A percentile compares a stretch with the other conserved stretches of the same genome.
phyloP scores from a whole-genome alignment of 1,140 invertebrate species.

The Mya arenaria region DNA sequence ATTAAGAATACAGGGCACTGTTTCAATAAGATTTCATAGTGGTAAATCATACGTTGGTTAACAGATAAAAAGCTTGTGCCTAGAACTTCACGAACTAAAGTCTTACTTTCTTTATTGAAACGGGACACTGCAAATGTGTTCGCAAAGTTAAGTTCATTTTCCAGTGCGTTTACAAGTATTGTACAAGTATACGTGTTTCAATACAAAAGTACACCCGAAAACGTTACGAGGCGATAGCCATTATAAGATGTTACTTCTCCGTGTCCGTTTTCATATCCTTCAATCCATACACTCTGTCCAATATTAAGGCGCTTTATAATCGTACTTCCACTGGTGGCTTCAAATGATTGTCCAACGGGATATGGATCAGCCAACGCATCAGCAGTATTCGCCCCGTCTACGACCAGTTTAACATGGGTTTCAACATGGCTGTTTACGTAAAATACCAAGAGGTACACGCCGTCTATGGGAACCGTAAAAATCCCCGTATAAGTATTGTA shows the following conservation, averaged over 20 bases:
- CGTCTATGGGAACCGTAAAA: background rate
- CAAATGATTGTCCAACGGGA: background rate
- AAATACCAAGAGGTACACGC: background rate
- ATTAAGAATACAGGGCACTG: no score
- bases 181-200: no score
- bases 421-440: background rate
- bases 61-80: no score
- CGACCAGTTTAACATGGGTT: background rate
- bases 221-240: background rate
- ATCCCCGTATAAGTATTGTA: background rate
- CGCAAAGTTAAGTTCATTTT: no score
- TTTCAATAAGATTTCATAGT: no score
- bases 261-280: background rate
- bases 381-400: background rate
- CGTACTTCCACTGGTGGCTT: background rate
- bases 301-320: background rate
- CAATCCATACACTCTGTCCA: conserved; percentile 6
- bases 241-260: background rate
- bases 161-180: no score
- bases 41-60: no score
- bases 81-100: no score
- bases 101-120: no score
- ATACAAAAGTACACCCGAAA: background rate
- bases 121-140: no score
- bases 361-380: background rate